phyloP scores from a whole-genome alignment of 2,113 vertebrate genomes.

The Clarias gariepinus region DNA sequence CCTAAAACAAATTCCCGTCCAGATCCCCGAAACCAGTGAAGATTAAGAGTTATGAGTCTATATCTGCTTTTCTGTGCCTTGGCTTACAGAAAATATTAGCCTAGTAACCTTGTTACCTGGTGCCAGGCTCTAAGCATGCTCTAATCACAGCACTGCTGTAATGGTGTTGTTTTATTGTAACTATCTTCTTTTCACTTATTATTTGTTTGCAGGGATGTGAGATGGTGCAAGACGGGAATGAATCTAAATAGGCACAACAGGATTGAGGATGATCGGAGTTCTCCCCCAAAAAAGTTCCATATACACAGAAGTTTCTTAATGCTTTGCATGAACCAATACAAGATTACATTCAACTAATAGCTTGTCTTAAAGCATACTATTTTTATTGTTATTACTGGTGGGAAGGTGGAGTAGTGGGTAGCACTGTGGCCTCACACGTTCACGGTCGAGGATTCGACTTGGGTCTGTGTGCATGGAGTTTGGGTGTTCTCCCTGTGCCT shows the following conservation, averaged over 20 bases:
- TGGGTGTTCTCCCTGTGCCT: too few relatives aligned
- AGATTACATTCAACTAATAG: not conserved
- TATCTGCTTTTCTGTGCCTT: not conserved
- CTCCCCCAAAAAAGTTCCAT: not conserved
- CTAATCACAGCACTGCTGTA: not conserved
- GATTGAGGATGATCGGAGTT: not conserved
- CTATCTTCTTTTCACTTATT: constrained; percentile 6
- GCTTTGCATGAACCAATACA: not conserved
- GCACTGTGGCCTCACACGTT: too few relatives aligned
- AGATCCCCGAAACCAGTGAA: not conserved
- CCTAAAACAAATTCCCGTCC: not conserved
- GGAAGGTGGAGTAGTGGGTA: too few relatives aligned
- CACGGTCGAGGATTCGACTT: too few relatives aligned
- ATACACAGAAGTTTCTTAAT: not conserved
- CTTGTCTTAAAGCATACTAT: not conserved
- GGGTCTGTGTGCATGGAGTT: too few relatives aligned
- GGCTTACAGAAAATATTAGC: constrained; percentile 18
- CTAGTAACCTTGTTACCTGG: constrained; percentile 34
- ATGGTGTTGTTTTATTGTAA: constrained; percentile 7
- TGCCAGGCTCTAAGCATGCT: not conserved
- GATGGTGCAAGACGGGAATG: not conserved
- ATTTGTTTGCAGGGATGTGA: not conserved
- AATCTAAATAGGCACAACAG: not conserved
- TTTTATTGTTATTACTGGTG: not conserved
- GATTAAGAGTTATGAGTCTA: constrained; percentile 24